phyloP scores from a whole-genome alignment of 2,113 vertebrate genomes.

The Catharus fuscescens region DNA sequence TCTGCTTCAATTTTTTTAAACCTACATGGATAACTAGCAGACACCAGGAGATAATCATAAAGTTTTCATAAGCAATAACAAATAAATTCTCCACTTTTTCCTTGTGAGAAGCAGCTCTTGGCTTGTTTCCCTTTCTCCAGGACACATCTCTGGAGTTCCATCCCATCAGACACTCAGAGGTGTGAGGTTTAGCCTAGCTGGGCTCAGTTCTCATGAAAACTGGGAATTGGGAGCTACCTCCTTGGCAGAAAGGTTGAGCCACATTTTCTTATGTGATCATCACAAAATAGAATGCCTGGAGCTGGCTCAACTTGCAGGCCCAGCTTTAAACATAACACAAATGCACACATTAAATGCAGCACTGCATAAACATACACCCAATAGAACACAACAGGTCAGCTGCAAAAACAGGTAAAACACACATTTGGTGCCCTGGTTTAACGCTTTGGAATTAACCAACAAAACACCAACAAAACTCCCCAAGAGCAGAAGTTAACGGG shows the following conservation, averaged over 20 bases:
- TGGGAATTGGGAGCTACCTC: background rate
- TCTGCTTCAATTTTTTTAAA: background rate
- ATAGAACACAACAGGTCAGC: rapidly evolving
- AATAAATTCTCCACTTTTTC: background rate
- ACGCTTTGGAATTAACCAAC: background rate
- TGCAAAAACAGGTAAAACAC: background rate
- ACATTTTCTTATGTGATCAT: rapidly evolving
- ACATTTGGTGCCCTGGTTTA: background rate
- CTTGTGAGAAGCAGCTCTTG: background rate
- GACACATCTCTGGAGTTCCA: background rate
- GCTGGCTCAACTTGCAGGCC: background rate
- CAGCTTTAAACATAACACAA: background rate
- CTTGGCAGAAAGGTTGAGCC: background rate
- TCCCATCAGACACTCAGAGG: rapidly evolving
- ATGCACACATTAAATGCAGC: rapidly evolving
- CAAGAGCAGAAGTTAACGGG: background rate
- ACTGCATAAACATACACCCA: rapidly evolving
- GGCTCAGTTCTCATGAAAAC: background rate
- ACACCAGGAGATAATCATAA: background rate
- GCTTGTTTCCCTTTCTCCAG: background rate
- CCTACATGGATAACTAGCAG: background rate
- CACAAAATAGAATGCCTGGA: background rate
- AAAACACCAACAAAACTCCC: background rate
- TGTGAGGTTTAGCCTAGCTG: background rate
- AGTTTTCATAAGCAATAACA: background rate